Conservation (phyloP, 2,113 vertebrate species). For the Sinocyclocheilus rhinocerous region DNA sequence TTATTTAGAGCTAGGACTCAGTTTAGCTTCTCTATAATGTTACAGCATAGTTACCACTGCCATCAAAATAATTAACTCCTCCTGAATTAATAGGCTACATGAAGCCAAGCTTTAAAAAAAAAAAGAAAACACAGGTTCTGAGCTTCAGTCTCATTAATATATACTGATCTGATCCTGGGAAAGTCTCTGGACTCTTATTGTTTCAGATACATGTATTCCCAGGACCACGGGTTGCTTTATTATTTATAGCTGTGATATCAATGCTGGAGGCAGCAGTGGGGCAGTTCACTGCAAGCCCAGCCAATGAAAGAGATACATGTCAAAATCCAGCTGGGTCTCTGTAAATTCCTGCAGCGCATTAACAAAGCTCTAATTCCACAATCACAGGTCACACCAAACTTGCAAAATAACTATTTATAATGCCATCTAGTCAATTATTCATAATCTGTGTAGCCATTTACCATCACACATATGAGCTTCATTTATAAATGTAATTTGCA, state of each 20-base stretch:
- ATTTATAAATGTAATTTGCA: background rate
- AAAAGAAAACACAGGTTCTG: background rate
- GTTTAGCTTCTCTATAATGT: background rate
- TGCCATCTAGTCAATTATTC: background rate
- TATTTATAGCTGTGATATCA: slow-evolving; percentile 52
- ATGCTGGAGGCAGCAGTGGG: slow-evolving; percentile 28
- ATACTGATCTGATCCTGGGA: slow-evolving; percentile 27
- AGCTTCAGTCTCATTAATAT: slow-evolving; percentile 47
- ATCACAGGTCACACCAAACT: background rate
- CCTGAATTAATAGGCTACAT: slow-evolving; percentile 13
- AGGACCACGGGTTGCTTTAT: slow-evolving; percentile 29
- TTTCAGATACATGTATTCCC: slow-evolving; percentile 39
- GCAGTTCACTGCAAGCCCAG: slow-evolving; percentile 12
- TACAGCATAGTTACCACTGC: background rate
- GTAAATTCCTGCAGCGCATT: slow-evolving; percentile 38
- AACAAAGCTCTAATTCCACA: slow-evolving; percentile 18
- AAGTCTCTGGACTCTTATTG: slow-evolving; percentile 13
- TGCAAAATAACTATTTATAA: background rate
- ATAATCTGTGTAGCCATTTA: background rate
- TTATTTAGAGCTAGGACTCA: background rate
- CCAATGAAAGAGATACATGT: slow-evolving; percentile 37
- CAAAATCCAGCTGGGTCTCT: slow-evolving; percentile 35
- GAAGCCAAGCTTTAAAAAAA: slow-evolving; percentile 32
- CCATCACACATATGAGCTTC: background rate
- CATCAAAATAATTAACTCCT: slow-evolving; percentile 5